Evolutionary conservation across 2,888 invertebrate species (phyloP).

Genomic region (Stenolophus ochropezus): DNA sequence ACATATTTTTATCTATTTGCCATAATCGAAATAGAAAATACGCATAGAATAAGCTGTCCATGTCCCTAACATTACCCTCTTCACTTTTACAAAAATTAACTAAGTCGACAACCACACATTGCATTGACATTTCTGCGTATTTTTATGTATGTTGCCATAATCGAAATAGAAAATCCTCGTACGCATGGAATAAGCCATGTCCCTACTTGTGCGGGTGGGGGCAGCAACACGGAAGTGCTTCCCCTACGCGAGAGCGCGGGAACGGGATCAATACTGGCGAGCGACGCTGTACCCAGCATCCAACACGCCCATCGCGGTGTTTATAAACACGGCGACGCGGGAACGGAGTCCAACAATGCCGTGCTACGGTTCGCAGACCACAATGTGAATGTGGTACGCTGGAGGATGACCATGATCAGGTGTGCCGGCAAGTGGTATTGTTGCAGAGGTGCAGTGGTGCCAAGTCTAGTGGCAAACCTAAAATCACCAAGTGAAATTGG

Average conservation of each 20-base stretch:
- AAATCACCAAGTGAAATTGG: no score
- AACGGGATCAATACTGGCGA: constrained; percentile 45
- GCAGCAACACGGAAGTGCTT: constrained; percentile 61
- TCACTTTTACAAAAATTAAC: no score
- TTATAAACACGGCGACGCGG: constrained; percentile 43
- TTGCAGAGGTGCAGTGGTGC: no score
- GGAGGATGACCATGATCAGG: no score
- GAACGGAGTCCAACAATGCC: no score
- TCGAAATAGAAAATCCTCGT: constrained; percentile 30
- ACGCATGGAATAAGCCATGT: constrained; percentile 15
- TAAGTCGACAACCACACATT: no score
- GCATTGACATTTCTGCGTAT: no score
- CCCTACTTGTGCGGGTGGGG: constrained; percentile 35
- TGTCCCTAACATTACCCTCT: no score
- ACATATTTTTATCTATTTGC: constrained; percentile 25
- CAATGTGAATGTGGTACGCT: not conserved
- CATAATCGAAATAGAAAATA: constrained; percentile 27
- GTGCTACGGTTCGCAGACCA: not conserved
- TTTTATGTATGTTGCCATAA: constrained; percentile 21
- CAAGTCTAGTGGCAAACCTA: no score
- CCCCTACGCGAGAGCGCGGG: constrained; percentile 28
- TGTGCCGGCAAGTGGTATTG: constrained; percentile 19
- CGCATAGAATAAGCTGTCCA: constrained; percentile 21
- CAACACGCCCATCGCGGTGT: constrained; percentile 36
- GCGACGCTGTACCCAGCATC: constrained; percentile 48